Percentiles rank a stretch among this genome's conserved stretches.
phyloP scores from a whole-genome alignment of 2,888 invertebrate species.

The Bruchidius siliquastri region DNA sequence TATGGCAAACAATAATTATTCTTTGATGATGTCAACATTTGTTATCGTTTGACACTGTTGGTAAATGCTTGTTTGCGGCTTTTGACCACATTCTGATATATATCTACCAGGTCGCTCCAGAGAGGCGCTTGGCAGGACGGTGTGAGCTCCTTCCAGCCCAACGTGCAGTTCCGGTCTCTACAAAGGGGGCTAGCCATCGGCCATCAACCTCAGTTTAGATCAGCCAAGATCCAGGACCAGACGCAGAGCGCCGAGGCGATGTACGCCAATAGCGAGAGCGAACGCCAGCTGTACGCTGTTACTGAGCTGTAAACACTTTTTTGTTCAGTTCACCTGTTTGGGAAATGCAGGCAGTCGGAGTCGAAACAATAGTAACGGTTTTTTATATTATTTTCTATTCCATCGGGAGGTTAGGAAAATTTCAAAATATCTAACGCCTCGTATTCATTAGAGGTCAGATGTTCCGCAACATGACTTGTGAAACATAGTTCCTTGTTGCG shows the following conservation, averaged over 20 bases:
- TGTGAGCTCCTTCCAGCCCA: slow-evolving; percentile 33
- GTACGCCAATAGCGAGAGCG: slow-evolving; percentile 47
- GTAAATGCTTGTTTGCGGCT: not conserved
- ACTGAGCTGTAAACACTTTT: slow-evolving; percentile 58
- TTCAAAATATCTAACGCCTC: not conserved
- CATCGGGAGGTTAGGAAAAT: slow-evolving; percentile 1
- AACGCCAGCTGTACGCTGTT: slow-evolving; percentile 63
- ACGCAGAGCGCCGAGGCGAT: slow-evolving; percentile 40
- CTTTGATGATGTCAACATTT: too few relatives aligned
- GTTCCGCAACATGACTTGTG: too few relatives aligned
- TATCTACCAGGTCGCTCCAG: slow-evolving; percentile 44
- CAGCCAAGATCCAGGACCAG: slow-evolving; percentile 46
- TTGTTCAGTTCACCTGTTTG: slow-evolving; percentile 35
- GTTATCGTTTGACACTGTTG: not conserved
- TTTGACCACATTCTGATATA: not conserved
- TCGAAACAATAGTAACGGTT: slow-evolving; percentile 20
- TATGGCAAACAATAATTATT: too few relatives aligned
- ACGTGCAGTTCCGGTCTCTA: slow-evolving; percentile 40
- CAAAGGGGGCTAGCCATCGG: slow-evolving; percentile 11
- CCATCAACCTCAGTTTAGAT: slow-evolving; percentile 42
- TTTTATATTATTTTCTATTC: slow-evolving; percentile 16
- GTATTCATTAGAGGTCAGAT: too few relatives aligned
- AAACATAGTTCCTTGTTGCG: too few relatives aligned
- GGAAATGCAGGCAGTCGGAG: slow-evolving; percentile 46
- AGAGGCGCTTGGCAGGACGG: slow-evolving; percentile 45